Base-by-base conservation (phyloP, 2,888 invertebrate species). In the Eilema caniola region DNA sequence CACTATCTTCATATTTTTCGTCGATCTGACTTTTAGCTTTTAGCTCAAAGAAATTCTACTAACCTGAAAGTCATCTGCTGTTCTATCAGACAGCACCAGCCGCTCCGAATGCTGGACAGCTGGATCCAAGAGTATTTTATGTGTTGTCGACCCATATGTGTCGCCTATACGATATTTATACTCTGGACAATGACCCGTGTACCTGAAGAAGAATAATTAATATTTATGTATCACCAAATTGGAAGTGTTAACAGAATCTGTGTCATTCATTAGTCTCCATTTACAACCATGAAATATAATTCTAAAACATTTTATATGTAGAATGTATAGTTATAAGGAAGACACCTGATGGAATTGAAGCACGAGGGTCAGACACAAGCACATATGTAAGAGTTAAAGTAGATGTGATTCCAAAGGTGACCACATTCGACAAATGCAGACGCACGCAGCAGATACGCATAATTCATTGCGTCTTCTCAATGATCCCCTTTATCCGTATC, bases 141-240 rank as follows among this genome's bases (percentile, higher is more conserved):
- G 97, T 0, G 97, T 97, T 61, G 97, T 96, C 8, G 96, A 96
- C 67, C 97, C 98, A 91, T 97, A 98, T 0, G 97, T 97, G 90
- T 97, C 96, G 3, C 97, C 98, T 74, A 97, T 96, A 28, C 97
- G 96, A 86, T 96, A 97, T 72, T 96, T 96, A 91, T 97, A 97
- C 83, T 97, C 97, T 0, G 97, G 97, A 84, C 97, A 97, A 85
- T 97, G 97, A 57, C 98, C 98, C 3, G 97, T 97, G 88, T 98
- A 98, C 71, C 98, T 98, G 85, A 0, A 73, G 68, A 0, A 73
- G 68, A 61, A 3, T 7, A n/a, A 64, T n/a, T 14, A 20, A 24
- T 5, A 3, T 3, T 7, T 28, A 4, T n/a, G 47, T 12, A 56
- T n/a, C 11, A 33, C 16, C 37, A 20, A 57, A 59, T 25, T 24